Conservation (phyloP, 2,797 vertebrate genomes). For the Hyperoplus immaculatus region DNA sequence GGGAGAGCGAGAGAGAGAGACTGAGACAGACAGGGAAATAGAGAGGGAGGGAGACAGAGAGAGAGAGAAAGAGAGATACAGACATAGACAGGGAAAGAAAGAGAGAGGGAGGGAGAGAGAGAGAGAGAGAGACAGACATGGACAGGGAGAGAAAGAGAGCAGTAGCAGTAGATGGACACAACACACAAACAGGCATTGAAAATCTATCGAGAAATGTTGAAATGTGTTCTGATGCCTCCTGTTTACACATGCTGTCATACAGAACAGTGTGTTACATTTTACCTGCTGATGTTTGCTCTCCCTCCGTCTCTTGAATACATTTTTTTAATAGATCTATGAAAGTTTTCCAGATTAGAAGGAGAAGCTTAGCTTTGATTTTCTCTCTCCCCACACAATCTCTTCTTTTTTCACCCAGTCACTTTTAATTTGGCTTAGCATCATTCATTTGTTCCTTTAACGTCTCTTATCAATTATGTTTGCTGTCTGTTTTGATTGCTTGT, state of each 20-base stretch:
- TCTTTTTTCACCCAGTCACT: constrained; percentile 7
- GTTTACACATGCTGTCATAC: not conserved
- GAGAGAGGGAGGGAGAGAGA: constrained; percentile 15
- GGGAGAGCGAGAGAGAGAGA: not conserved
- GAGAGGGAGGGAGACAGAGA: not conserved
- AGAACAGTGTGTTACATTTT: not conserved
- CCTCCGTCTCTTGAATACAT: not conserved
- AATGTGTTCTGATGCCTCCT: not conserved
- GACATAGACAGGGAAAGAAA: not conserved
- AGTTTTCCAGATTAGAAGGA: constrained; percentile 26
- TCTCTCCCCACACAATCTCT: not conserved
- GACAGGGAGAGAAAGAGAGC: not conserved
- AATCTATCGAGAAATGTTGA: not conserved
- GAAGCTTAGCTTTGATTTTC: constrained; percentile 22
- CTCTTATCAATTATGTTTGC: too few relatives aligned
- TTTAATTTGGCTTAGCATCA: not conserved
- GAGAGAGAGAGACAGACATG: not conserved
- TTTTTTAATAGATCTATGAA: constrained; percentile 17
- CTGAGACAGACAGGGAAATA: not conserved
- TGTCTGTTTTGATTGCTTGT: too few relatives aligned
- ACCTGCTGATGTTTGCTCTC: constrained; percentile 27
- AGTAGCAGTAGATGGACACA: not conserved
- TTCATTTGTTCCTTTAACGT: not conserved
- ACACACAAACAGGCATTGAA: not conserved
- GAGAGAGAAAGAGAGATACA: not conserved